phyloP scores from a whole-genome alignment of 2,113 vertebrate species.

The Esox niger region DNA sequence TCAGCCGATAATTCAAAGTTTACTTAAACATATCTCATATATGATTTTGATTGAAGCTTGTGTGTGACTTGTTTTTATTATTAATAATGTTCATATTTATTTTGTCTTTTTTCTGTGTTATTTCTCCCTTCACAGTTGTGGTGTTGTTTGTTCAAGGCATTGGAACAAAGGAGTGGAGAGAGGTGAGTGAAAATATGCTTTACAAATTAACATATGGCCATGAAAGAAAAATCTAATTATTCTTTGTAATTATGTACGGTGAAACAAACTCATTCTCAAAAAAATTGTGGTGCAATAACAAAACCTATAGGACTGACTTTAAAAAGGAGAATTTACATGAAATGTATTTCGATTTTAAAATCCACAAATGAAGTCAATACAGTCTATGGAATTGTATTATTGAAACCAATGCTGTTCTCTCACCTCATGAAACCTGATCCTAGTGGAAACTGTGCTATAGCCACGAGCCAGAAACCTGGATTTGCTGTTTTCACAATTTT shows the following conservation, averaged over 20 bases:
- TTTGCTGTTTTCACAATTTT: too few relatives aligned
- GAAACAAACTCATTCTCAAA: too few relatives aligned
- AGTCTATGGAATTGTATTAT: too few relatives aligned
- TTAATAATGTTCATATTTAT: background rate
- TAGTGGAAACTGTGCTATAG: too few relatives aligned
- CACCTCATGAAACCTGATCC: background rate
- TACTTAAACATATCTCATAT: background rate
- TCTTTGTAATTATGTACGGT: too few relatives aligned
- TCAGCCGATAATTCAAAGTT: background rate
- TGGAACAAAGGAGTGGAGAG: slow-evolving; percentile 82
- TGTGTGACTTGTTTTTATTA: background rate
- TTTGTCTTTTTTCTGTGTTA: slow-evolving; percentile 17
- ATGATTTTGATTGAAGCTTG: background rate
- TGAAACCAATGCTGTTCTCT: background rate
- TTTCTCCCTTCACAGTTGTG: slow-evolving; percentile 69
- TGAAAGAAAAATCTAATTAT: too few relatives aligned
- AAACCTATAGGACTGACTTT: too few relatives aligned
- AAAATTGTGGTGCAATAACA: too few relatives aligned
- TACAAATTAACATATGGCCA: background rate
- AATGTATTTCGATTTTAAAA: too few relatives aligned
- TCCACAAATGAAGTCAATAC: too few relatives aligned
- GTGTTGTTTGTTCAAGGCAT: slow-evolving; percentile 78
- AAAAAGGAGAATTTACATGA: too few relatives aligned
- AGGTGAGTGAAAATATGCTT: slow-evolving; percentile 68
- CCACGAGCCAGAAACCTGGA: too few relatives aligned